Percentiles rank a stretch among this genome's conserved stretches.
These are phyloP conservation scores for Anguilla megastoma DNA, from an alignment of 2,797 vertebrate species.

Conservation along the genomic window DNA sequence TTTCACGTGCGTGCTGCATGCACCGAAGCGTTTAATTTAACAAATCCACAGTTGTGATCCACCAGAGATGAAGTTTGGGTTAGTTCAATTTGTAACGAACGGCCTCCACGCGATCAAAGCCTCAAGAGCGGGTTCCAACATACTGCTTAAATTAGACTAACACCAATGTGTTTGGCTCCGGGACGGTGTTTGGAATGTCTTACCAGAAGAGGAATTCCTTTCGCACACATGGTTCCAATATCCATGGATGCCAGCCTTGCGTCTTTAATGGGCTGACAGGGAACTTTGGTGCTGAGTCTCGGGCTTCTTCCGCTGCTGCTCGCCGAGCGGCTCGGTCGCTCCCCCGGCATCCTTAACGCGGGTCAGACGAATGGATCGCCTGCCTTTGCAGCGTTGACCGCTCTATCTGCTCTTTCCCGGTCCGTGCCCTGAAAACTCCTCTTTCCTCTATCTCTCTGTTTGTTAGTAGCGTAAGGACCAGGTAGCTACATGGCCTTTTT, in stretches of 20 bases:
- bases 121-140: slow-evolving; percentile 87
- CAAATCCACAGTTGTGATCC: slow-evolving; percentile 99
- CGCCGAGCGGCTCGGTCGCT: slow-evolving; percentile 79
- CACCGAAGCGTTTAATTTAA: slow-evolving; percentile 99
- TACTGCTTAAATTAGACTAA: slow-evolving; percentile 89
- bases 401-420: slow-evolving; percentile 78
- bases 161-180: slow-evolving; percentile 83
- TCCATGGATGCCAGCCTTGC: slow-evolving; percentile 75
- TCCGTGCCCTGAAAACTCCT: slow-evolving; percentile 77
- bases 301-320: slow-evolving; percentile 93
- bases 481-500: slow-evolving; percentile 76
- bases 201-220: slow-evolving; percentile 82
- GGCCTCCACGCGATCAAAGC: slow-evolving; percentile 99
- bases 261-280: slow-evolving; percentile 93
- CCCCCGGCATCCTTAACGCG: slow-evolving; percentile 71
- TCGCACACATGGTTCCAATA: slow-evolving; percentile 83
- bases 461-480: slow-evolving; percentile 73
- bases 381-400: slow-evolving; percentile 75
- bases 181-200: slow-evolving; percentile 86
- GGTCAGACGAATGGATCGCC: slow-evolving; percentile 85
- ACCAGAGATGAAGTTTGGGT: slow-evolving; percentile 93
- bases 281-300: slow-evolving; percentile 80
- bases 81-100: slow-evolving; percentile 99
- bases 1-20: slow-evolving; percentile 97
- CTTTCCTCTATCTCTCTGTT: slow-evolving; percentile 74